These are phyloP conservation scores for Clarias laeviceps DNA, from an alignment of 2,797 vertebrate species.

Conservation along the genomic window DNA sequence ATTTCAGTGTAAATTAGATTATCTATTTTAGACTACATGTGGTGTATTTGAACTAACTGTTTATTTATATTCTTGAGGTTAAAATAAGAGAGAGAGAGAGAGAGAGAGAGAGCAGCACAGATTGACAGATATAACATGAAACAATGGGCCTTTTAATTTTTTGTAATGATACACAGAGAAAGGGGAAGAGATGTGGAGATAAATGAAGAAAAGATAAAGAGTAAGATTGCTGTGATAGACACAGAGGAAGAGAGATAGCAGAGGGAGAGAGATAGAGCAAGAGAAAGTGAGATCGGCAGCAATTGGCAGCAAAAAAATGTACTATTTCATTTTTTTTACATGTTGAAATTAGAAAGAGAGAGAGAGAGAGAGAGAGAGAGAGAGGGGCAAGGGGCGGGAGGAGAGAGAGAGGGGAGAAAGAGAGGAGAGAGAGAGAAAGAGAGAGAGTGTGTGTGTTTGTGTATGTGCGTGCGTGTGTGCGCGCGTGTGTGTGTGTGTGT, in stretches of 20 bases:
- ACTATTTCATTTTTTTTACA: neutral
- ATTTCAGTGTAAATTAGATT: slow-evolving; percentile 51
- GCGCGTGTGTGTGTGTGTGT: slow-evolving; percentile 56
- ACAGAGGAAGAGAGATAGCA: slow-evolving; percentile 70
- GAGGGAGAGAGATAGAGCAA: slow-evolving; percentile 54
- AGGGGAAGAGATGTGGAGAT: slow-evolving; percentile 76
- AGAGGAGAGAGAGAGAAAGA: too few relatives aligned
- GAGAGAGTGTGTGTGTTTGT: slow-evolving; percentile 22
- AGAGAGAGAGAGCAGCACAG: slow-evolving; percentile 64
- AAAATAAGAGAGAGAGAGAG: slow-evolving; percentile 48
- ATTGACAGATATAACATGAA: slow-evolving; percentile 71
- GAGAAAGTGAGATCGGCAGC: slow-evolving; percentile 57
- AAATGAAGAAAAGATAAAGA: slow-evolving; percentile 65
- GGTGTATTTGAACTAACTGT: slow-evolving; percentile 24
- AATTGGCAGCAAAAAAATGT: slow-evolving; percentile 51
- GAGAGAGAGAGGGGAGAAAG: slow-evolving; percentile 48
- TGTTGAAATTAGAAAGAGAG: slow-evolving; percentile 57
- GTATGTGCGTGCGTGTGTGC: slow-evolving; percentile 57
- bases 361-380: slow-evolving; percentile 54
- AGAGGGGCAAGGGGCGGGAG: slow-evolving; percentile 35
- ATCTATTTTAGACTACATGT: slow-evolving; percentile 36
- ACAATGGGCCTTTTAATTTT: slow-evolving; percentile 74
- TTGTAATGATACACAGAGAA: slow-evolving; percentile 62
- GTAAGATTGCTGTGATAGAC: slow-evolving; percentile 72
- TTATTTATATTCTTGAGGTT: slow-evolving; percentile 27